Conservation (phyloP, 2,113 vertebrate genomes). For the western clawed frog (Xenopus tropicalis) region UCB_Xtro_10.0 CM004444.2:55256501-55257000, state of each 20-base stretch:
- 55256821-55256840: constrained; percentile 90
- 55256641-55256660: no score
- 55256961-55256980: not conserved
- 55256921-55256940: not conserved
- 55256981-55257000: not conserved
- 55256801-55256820: constrained; percentile 84
- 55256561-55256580: no score
- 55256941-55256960: not conserved
- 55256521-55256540: no score
- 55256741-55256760: constrained; percentile 72
- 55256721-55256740: constrained; percentile 71
- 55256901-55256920: no score
- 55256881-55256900: no score
- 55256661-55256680: no score
- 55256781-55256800: constrained; percentile 70
- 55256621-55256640: no score
- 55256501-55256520: no score
- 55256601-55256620: no score
- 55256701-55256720: constrained; percentile 45
- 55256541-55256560: no score
- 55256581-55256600: no score
- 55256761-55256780: constrained; percentile 70
- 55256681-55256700: constrained; percentile 65
- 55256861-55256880: constrained; percentile 31
- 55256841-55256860: constrained; percentile 86